These are phyloP conservation scores for Zygaena filipendulae DNA, from an alignment of 2,888 invertebrate genomes.

Conservation along the genomic window DNA sequence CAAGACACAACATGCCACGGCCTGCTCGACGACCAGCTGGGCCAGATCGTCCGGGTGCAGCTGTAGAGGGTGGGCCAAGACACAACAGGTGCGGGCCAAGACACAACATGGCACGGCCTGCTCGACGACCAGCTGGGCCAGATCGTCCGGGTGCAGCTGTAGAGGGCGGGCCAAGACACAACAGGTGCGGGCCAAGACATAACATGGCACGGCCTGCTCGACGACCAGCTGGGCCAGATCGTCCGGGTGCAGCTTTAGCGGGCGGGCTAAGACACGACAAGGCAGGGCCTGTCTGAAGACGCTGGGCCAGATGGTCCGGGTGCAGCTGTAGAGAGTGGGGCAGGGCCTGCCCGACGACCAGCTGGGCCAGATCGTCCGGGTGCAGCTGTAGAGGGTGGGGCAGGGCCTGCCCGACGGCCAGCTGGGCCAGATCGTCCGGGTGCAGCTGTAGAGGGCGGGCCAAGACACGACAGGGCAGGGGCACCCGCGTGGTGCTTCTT, in stretches of 20 bases:
- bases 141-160: constrained; percentile 40
- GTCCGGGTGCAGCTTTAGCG: constrained; percentile 34
- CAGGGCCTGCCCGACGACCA: constrained; percentile 44
- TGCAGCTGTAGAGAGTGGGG: constrained; percentile 43
- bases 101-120: constrained; percentile 41
- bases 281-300: too few relatives aligned
- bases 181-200: not conserved
- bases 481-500: too few relatives aligned
- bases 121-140: constrained; percentile 40
- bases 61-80: too few relatives aligned
- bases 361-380: constrained; percentile 39
- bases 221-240: constrained; percentile 40
- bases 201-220: constrained; percentile 37
- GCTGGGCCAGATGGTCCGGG: too few relatives aligned
- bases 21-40: constrained; percentile 37
- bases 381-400: constrained; percentile 36
- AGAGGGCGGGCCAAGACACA: constrained; percentile 3
- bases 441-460: constrained; percentile 25
- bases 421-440: constrained; percentile 39
- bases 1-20: constrained; percentile 48
- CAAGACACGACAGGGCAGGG: too few relatives aligned
- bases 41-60: constrained; percentile 40
- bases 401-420: constrained; percentile 44
- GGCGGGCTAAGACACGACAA: not conserved
- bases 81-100: constrained; percentile 51